These are phyloP conservation scores for Lethenteron reissneri DNA, from an alignment of 2,113 vertebrate species.

Conservation along the genomic window DNA sequence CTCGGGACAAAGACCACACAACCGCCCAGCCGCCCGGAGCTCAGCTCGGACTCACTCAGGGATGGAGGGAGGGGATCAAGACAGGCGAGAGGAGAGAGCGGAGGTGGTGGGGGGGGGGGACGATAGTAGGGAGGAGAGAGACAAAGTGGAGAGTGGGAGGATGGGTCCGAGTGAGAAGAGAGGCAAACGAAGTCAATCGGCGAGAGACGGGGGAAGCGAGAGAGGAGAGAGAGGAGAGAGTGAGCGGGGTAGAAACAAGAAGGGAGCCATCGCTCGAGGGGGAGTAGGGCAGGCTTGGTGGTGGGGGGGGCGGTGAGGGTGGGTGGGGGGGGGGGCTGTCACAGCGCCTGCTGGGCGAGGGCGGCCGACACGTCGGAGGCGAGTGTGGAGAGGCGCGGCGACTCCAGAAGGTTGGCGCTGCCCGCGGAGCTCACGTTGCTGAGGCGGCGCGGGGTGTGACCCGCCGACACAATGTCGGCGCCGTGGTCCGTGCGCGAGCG, in stretches of 20 bases:
- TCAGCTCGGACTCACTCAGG: no score
- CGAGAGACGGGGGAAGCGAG: background rate
- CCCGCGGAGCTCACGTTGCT: conserved; percentile 87
- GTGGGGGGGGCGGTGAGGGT: background rate
- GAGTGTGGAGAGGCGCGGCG: conserved; percentile 71
- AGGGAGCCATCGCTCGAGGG: background rate
- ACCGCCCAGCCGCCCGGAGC: no score
- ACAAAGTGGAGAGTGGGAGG: no score
- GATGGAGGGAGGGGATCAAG: no score
- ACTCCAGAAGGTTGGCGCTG: conserved; percentile 84
- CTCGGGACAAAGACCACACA: no score
- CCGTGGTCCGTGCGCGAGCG: conserved; percentile 76
- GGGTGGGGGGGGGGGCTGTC: conserved; percentile 17
- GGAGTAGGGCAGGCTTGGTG: background rate
- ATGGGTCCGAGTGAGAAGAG: no score
- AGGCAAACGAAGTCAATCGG: no score
- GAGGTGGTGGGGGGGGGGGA: no score
- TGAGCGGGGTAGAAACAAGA: background rate
- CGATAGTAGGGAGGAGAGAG: no score
- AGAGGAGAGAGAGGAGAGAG: no score
- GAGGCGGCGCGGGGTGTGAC: conserved; percentile 52
- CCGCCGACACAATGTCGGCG: conserved; percentile 66
- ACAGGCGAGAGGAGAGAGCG: no score
- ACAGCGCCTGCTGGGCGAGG: conserved; percentile 95
- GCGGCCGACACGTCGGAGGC: conserved; percentile 90